Conservation (phyloP, 1,140 invertebrate species). For the Mercenaria mercenaria region DNA sequence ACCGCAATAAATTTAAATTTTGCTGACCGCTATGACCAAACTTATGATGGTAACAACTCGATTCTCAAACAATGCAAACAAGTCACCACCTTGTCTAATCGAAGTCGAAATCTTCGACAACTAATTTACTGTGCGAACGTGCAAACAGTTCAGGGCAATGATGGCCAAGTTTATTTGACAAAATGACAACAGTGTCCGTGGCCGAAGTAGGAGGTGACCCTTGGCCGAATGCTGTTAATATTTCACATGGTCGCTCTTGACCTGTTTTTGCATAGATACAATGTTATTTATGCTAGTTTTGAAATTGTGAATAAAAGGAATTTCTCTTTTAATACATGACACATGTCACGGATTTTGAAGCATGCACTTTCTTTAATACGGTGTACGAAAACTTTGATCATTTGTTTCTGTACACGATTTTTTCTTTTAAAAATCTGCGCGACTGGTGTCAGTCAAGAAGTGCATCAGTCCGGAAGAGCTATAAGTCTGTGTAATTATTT, state of each 20-base stretch:
- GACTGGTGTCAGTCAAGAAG: no score
- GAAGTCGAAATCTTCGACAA: not conserved
- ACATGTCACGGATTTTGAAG: no score
- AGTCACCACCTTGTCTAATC: slow-evolving; percentile 41
- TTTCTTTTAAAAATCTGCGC: no score
- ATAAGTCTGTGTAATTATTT: no score
- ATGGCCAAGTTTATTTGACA: slow-evolving; percentile 45
- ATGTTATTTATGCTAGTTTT: not conserved
- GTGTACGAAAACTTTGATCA: no score
- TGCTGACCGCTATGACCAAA: slow-evolving; percentile 23
- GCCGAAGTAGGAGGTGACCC: not conserved
- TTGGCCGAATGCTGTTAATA: not conserved
- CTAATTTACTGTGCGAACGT: slow-evolving; percentile 52
- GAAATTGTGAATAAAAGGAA: no score
- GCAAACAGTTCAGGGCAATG: slow-evolving; percentile 13
- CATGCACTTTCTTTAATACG: no score
- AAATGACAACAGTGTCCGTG: not conserved
- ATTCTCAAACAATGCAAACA: slow-evolving; percentile 40
- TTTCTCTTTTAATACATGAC: no score
- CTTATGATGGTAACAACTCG: slow-evolving; percentile 21
- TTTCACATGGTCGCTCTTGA: not conserved
- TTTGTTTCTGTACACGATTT: no score
- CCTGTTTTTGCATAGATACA: slow-evolving; percentile 4
- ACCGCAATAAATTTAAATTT: slow-evolving; percentile 29
- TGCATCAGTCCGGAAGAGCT: no score